Evolutionary conservation across 2,113 vertebrate species (phyloP).

Genomic region (Percina caprodes): DNA sequence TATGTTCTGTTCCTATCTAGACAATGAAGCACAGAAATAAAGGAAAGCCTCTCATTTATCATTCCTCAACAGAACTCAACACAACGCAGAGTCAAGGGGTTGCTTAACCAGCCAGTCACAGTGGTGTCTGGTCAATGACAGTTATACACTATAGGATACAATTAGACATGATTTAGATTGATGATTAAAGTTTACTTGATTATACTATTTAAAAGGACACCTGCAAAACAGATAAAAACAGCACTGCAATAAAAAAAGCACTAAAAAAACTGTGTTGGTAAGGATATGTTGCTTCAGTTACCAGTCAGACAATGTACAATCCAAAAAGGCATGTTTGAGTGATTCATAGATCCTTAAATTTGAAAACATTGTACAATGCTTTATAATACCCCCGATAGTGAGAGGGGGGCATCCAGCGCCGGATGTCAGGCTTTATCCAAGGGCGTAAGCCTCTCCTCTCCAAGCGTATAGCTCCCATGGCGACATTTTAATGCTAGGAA

Average conservation of each 20-base stretch:
- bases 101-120: not conserved
- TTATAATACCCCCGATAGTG: not conserved
- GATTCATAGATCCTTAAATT: not conserved
- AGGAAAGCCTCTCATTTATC: not conserved
- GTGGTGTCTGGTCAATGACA: not conserved
- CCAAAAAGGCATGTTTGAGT: not conserved
- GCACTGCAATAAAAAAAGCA: not conserved
- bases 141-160: not conserved
- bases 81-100: not conserved
- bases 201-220: not conserved
- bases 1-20: not conserved
- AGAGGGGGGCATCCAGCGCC: too few species aligned
- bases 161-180: not conserved
- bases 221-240: not conserved
- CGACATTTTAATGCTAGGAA: too few species aligned
- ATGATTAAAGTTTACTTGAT: not conserved
- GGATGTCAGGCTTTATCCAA: too few species aligned
- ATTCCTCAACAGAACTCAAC: not conserved
- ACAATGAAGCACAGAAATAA: conserved; percentile 1
- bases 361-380: not conserved
- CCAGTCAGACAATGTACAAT: not conserved
- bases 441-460: too few species aligned
- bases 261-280: not conserved
- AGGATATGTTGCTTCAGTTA: not conserved
- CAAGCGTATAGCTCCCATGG: too few species aligned